Base-by-base conservation (phyloP, 2,113 vertebrate genomes). In the Neofelis nebulosa region DNA sequence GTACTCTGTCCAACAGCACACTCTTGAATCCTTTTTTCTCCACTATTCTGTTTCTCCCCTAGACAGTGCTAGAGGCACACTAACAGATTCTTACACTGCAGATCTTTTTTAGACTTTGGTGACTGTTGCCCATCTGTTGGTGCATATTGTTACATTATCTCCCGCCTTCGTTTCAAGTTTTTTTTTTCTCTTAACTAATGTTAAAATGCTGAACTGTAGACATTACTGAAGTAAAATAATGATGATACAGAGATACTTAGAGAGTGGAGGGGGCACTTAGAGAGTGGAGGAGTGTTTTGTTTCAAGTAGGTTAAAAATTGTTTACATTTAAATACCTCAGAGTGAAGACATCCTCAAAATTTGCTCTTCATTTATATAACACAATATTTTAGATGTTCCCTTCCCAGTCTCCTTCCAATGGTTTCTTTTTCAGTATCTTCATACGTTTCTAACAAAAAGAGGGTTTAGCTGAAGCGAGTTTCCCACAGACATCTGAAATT, bases 1-100 rank as follows among this genome's bases (percentile, higher is more conserved):
- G 41, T 66, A 61, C 23, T 78, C 80, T 93, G 9, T 74, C 38
- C 38, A 92, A 41, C 15, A 66, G 68, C 78, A 97, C 41, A 81
- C 52, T 92, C 79, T 92, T 95, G 55, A 92, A 76, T 96, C 45
- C 6, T 69, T 93, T 88, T 96, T 82, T 57, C 71, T 94, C 38
- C 65, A 79, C 61, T 97, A 71, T 95, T 97, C 94, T 91, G 33
- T 89, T 96, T 96, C 83, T 98, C 96, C 96, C 94, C 97, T 97
- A 97, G 94, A 96, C 96, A 96, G 94, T 97, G 97, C 97, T 97
- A 97, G 87, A 98, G 68, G 50, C 65, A 90, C 95, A 89, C 92
- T 82, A 95, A 94, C 90, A 94, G 82, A 95, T 50, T 96, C 55
- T 86, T 91, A 78, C 10, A 86, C 61, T 36, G 23, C 10, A 93